A percentile compares a stretch with the other conserved stretches of the same genome.
Evolutionary conservation across 2,113 vertebrate genomes (phyloP).

Genomic region (Ammodramus savannarum): DNA sequence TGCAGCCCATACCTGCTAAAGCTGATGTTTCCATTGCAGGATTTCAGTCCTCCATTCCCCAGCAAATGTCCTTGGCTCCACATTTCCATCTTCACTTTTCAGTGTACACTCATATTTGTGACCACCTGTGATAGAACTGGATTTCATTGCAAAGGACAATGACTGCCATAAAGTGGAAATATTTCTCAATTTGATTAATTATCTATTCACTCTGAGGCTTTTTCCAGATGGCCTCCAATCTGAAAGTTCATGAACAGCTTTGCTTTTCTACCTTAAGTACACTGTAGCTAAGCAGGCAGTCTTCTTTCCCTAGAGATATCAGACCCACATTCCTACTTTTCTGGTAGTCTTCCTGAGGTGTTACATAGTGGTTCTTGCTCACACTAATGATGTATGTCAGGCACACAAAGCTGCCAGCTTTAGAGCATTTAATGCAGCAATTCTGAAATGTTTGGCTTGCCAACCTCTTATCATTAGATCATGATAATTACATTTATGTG

Average conservation of each 20-base stretch:
- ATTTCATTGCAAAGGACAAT: not conserved
- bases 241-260: conserved; percentile 2
- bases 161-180: not conserved
- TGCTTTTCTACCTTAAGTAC: not conserved
- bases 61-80: not conserved
- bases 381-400: not conserved
- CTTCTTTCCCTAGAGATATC: not conserved
- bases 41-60: not conserved
- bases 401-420: not conserved
- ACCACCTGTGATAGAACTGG: not conserved
- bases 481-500: not conserved
- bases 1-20: not conserved
- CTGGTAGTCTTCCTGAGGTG: not conserved
- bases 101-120: not conserved
- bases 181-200: conserved; percentile 22
- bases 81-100: not conserved
- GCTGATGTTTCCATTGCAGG: not conserved
- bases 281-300: not conserved
- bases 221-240: not conserved
- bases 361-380: not conserved
- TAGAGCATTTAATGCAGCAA: not conserved
- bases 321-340: not conserved
- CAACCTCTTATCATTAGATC: not conserved
- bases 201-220: not conserved
- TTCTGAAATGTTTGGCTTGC: not conserved